Evolutionary conservation across 2,113 vertebrate genomes (phyloP).

Genomic region (Corythornis vintsioides): DNA sequence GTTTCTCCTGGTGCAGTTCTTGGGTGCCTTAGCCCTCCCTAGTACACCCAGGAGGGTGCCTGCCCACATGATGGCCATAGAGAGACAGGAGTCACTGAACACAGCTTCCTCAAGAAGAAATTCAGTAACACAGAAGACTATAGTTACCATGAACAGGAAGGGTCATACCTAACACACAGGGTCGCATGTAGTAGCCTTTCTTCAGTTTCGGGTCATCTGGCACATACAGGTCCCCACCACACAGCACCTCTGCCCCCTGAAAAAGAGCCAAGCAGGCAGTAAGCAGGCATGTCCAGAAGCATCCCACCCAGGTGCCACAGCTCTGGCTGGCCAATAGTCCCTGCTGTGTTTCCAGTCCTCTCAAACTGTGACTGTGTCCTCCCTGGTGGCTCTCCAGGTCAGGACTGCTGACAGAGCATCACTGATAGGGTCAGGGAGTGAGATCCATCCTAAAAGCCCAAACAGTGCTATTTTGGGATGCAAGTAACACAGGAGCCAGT

Average conservation of each 20-base stretch:
- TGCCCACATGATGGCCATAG: fast-evolving
- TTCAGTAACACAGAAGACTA: not conserved
- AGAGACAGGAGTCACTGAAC: not conserved
- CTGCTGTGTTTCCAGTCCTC: not conserved
- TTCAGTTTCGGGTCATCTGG: slow-evolving; percentile 89
- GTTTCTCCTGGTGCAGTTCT: not conserved
- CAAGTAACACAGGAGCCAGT: not conserved
- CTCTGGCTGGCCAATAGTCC: not conserved
- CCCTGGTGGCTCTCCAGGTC: not conserved
- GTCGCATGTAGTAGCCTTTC: slow-evolving; percentile 89
- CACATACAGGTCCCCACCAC: slow-evolving; percentile 84
- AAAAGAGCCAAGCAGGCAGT: not conserved
- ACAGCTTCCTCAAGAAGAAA: not conserved
- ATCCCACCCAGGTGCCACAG: not conserved
- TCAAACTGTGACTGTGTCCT: not conserved
- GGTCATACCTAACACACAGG: slow-evolving; percentile 88
- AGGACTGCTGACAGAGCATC: not conserved
- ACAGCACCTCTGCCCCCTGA: slow-evolving; percentile 90
- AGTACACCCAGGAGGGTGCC: not conserved
- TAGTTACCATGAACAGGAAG: not conserved
- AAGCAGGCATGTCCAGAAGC: not conserved
- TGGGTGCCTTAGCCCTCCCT: not conserved
- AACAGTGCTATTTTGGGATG: not conserved
- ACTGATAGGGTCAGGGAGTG: not conserved
- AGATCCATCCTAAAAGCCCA: not conserved